phyloP scores from a whole-genome alignment of 2,797 vertebrate genomes.

The Alectoris magna region DNA sequence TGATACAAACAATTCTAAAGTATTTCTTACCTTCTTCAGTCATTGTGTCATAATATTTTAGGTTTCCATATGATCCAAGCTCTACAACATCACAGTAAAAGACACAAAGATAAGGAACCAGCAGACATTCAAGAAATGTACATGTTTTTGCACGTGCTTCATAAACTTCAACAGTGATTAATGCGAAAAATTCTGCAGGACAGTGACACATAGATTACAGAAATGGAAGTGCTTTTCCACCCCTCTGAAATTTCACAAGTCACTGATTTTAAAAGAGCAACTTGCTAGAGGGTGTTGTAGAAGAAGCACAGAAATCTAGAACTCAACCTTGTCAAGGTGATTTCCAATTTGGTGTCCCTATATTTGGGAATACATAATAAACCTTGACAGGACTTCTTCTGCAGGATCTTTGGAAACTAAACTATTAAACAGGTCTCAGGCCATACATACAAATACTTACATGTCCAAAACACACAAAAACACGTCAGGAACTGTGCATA shows the following conservation, averaged over 20 bases:
- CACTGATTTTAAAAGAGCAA: not conserved
- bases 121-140: slow-evolving; percentile 84
- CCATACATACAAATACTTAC: not conserved
- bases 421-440: not conserved
- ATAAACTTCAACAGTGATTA: slow-evolving; percentile 74
- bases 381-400: not conserved
- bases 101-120: slow-evolving; percentile 95
- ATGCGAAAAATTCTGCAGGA: slow-evolving; percentile 68
- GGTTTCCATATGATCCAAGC: slow-evolving; percentile 99
- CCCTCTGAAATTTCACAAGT: slow-evolving; percentile 45
- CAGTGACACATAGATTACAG: slow-evolving; percentile 57
- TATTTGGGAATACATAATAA: not conserved
- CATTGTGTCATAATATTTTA: slow-evolving; percentile 99
- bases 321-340: not conserved
- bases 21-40: slow-evolving; percentile 99
- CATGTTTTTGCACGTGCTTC: slow-evolving; percentile 78
- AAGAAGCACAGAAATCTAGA: not conserved
- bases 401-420: not conserved
- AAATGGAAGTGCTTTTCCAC: slow-evolving; percentile 27
- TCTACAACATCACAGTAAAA: slow-evolving; percentile 99
- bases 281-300: not conserved
- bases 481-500: not conserved
- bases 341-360: not conserved
- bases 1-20: slow-evolving; percentile 80
- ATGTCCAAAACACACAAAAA: not conserved